A percentile compares a stretch with the other conserved stretches of the same genome.
phyloP scores from a whole-genome alignment of 2,113 vertebrate species.

The Callopanchax toddi region DNA sequence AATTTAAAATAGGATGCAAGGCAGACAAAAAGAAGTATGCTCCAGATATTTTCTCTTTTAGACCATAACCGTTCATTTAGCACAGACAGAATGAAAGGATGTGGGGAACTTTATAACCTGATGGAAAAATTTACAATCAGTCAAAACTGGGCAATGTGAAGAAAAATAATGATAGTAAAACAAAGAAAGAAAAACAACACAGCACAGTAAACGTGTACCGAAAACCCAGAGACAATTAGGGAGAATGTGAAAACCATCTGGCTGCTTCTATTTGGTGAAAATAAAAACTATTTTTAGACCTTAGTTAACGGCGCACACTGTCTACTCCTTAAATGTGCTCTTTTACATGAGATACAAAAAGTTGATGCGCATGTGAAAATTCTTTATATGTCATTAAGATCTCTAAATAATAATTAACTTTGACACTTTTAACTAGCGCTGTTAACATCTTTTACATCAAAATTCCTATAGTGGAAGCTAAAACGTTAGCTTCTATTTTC shows the following conservation, averaged over 20 bases:
- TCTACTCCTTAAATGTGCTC: conserved; percentile 26
- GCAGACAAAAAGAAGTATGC: neutral
- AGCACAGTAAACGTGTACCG: conserved; percentile 38
- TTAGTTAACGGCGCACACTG: conserved; percentile 56
- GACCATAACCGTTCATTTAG: neutral
- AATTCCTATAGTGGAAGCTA: too few species aligned
- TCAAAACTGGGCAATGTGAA: conserved; percentile 25
- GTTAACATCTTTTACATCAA: too few species aligned
- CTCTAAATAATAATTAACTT: too few species aligned
- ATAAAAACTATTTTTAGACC: conserved; percentile 23
- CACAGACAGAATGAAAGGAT: neutral
- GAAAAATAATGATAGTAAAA: conserved; percentile 3
- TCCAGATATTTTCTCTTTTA: neutral
- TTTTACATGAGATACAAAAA: neutral
- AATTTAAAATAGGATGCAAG: conserved; percentile 1
- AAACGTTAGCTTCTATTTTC: too few species aligned
- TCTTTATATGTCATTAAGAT: neutral
- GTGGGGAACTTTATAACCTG: conserved; percentile 12
- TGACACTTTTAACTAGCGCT: neutral
- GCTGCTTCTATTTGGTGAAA: conserved; percentile 30
- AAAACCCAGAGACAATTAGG: conserved; percentile 51
- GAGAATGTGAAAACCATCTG: conserved; percentile 41
- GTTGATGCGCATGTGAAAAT: conserved; percentile 13
- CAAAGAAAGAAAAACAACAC: conserved; percentile 18
- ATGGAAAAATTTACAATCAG: conserved; percentile 27